These are phyloP conservation scores for Cydia strobilella DNA, from an alignment of 1,140 invertebrate genomes.

Conservation along the genomic window DNA sequence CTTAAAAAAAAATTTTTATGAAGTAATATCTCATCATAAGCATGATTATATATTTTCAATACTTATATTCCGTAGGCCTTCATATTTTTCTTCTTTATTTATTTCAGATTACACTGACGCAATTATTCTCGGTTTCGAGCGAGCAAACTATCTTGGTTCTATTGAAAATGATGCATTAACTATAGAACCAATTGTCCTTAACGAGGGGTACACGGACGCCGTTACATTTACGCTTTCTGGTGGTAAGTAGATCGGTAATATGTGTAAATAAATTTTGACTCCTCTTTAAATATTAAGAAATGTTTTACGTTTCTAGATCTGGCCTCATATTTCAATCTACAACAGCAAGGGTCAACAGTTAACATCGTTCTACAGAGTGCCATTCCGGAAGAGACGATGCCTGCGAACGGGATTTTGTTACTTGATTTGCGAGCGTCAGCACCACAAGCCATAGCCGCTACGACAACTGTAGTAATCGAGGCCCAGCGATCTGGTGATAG, in stretches of 20 bases:
- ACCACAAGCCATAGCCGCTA: background rate
- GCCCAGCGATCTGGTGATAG: background rate
- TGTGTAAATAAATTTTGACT: background rate
- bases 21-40: no score
- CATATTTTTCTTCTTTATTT: background rate
- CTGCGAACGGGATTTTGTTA: background rate
- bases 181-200: slow-evolving; percentile 42
- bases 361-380: background rate
- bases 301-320: background rate
- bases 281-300: background rate
- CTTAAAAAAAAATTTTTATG: no score
- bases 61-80: no score
- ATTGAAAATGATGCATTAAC: slow-evolving; percentile 38
- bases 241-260: background rate
- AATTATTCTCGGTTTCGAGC: slow-evolving; percentile 24
- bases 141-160: slow-evolving; percentile 43
- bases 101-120: slow-evolving; percentile 24
- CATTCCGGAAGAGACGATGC: background rate
- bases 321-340: background rate
- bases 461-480: background rate
- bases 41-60: no score
- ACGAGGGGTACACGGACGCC: slow-evolving; percentile 37
- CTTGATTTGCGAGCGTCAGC: background rate
- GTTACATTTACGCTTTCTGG: background rate
- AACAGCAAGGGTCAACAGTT: background rate